Percentiles rank a stretch among this genome's conserved stretches.
Conservation (phyloP, 2,888 invertebrate species). For the Eristalis intricaria region DNA sequence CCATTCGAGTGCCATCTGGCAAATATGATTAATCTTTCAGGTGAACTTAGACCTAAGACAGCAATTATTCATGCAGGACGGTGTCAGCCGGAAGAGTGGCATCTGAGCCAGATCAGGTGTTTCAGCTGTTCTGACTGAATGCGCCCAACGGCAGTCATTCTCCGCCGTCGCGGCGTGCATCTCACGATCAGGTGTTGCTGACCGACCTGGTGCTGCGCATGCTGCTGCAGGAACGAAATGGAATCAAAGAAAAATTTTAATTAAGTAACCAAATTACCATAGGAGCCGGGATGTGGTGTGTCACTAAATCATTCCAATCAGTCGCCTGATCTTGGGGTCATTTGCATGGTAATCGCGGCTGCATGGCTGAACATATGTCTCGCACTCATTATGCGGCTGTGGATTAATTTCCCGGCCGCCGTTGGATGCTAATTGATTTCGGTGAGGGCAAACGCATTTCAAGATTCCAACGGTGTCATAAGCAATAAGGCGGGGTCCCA, state of each 20-base stretch:
- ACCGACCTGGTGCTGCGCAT: not conserved
- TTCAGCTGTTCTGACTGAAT: constrained; percentile 10
- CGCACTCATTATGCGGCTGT: constrained; percentile 61
- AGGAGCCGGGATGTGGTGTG: constrained; percentile 40
- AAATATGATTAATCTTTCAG: constrained; percentile 58
- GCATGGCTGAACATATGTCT: constrained; percentile 62
- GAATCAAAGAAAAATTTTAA: constrained; percentile 40
- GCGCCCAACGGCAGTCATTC: constrained; percentile 4
- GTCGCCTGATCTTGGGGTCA: constrained; percentile 49
- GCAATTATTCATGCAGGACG: constrained; percentile 52
- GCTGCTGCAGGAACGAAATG: constrained; percentile 16
- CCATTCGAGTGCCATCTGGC: constrained; percentile 65
- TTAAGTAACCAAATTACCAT: constrained; percentile 69
- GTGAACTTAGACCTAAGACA: constrained; percentile 61
- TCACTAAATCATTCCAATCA: constrained; percentile 64
- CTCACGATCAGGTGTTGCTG: constrained; percentile 32
- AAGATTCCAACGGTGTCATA: constrained; percentile 41
- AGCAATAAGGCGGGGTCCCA: constrained; percentile 27
- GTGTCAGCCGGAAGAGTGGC: constrained; percentile 42
- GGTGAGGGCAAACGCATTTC: constrained; percentile 63
- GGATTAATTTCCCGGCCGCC: constrained; percentile 58
- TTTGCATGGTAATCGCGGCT: constrained; percentile 62
- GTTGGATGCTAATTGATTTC: constrained; percentile 69
- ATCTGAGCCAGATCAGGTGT: constrained; percentile 58
- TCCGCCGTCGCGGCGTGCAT: not conserved